A percentile compares a stretch with the other conserved stretches of the same genome.
Conservation (phyloP, 2,113 vertebrate species). For the Terrapene triunguis region DNA sequence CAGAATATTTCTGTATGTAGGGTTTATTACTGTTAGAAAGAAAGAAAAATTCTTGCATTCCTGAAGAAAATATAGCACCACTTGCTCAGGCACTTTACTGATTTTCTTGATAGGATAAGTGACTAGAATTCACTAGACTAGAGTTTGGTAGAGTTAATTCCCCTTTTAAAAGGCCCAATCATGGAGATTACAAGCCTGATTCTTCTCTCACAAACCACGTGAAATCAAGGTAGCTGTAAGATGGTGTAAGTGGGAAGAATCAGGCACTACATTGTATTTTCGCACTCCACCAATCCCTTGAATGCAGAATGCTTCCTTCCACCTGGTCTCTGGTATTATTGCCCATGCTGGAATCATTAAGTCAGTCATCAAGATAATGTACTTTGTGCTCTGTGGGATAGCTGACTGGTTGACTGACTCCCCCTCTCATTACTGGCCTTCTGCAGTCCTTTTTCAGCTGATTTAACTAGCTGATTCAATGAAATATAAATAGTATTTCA, state of each 20-base stretch:
- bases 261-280: background rate
- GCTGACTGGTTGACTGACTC: conserved; percentile 34
- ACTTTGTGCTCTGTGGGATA: background rate
- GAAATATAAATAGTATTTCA: conserved; percentile 63
- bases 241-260: background rate
- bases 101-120: background rate
- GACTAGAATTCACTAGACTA: background rate
- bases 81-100: background rate
- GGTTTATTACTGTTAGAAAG: background rate
- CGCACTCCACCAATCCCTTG: background rate
- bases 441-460: conserved; percentile 25
- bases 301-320: conserved; percentile 16
- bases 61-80: fast-evolving
- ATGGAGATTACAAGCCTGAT: background rate
- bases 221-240: background rate
- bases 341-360: conserved; percentile 10
- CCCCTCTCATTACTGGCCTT: conserved; percentile 44
- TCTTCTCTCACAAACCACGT: background rate
- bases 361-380: background rate
- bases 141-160: background rate
- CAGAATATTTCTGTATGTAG: background rate
- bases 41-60: background rate
- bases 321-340: background rate
- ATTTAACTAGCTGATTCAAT: conserved; percentile 44
- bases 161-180: background rate